These are phyloP conservation scores for Drosophila kuntzei DNA, from an alignment of 2,888 invertebrate species.

Conservation along the genomic window DNA sequence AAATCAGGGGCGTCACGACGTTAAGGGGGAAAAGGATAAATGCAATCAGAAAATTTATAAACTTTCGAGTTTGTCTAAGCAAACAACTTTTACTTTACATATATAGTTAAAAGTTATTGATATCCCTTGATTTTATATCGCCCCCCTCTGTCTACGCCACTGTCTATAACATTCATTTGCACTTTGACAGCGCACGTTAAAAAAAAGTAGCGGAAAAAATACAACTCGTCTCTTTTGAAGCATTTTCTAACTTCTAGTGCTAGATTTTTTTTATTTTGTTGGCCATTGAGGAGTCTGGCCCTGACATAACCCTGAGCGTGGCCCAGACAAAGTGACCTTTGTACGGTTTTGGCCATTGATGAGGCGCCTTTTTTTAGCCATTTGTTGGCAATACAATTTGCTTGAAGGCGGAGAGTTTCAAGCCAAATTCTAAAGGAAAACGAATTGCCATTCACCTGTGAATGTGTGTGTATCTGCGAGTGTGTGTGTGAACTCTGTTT, in stretches of 20 bases:
- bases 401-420: conserved; percentile 47
- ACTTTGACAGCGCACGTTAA: conserved; percentile 31
- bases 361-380: conserved; percentile 37
- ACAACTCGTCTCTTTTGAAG: conserved; percentile 47
- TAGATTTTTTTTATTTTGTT: conserved; percentile 25
- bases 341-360: conserved; percentile 51
- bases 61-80: too few relatives aligned
- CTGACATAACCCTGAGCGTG: conserved; percentile 50
- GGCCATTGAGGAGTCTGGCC: conserved; percentile 27
- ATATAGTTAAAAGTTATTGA: background rate
- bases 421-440: conserved; percentile 68
- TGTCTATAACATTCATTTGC: conserved; percentile 58
- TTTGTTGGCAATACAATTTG: conserved; percentile 56
- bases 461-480: conserved; percentile 8
- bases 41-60: background rate
- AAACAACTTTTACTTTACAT: background rate
- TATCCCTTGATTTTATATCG: background rate
- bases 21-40: background rate
- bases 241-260: conserved; percentile 47
- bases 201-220: conserved; percentile 7
- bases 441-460: conserved; percentile 62
- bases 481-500: conserved; percentile 23
- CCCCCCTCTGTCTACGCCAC: conserved; percentile 8
- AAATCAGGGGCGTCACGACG: background rate
- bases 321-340: conserved; percentile 75